A percentile compares a stretch with the other conserved stretches of the same genome.
These are phyloP conservation scores for Nixonia krombeini DNA, from an alignment of 1,140 invertebrate species.

Conservation along the genomic window DNA sequence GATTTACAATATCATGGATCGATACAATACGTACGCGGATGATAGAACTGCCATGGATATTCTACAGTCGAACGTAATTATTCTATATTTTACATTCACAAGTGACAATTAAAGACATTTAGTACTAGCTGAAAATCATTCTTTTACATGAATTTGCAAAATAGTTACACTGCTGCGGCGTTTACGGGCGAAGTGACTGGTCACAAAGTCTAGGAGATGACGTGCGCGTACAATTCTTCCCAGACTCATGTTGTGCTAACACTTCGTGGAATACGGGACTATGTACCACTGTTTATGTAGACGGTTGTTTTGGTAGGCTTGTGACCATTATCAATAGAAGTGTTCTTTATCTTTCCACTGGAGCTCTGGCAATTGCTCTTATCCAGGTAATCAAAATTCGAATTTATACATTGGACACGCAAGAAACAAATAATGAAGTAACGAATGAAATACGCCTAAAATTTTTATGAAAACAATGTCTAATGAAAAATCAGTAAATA, in stretches of 20 bases:
- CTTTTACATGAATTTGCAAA: slow-evolving; percentile 11
- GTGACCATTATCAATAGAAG: slow-evolving; percentile 80
- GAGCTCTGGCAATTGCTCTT: slow-evolving; percentile 84
- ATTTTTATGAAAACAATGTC: too few relatives aligned
- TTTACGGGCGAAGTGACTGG: slow-evolving; percentile 78
- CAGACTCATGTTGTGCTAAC: slow-evolving; percentile 73
- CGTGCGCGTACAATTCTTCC: slow-evolving; percentile 62
- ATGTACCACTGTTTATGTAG: slow-evolving; percentile 66
- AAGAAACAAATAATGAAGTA: too few relatives aligned
- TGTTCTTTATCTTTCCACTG: slow-evolving; percentile 82
- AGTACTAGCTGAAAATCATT: neutral
- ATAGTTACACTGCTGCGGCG: slow-evolving; percentile 84
- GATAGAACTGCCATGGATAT: slow-evolving; percentile 75
- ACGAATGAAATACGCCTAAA: too few relatives aligned
- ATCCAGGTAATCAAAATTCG: slow-evolving; percentile 75
- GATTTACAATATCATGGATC: slow-evolving; percentile 73
- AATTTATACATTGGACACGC: too few relatives aligned
- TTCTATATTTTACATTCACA: slow-evolving; percentile 1
- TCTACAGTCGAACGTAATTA: slow-evolving; percentile 76
- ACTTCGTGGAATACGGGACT: neutral
- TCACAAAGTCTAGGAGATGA: slow-evolving; percentile 45
- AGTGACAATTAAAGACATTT: neutral
- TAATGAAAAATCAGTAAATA: too few relatives aligned
- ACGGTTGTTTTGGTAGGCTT: slow-evolving; percentile 79
- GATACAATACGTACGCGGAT: slow-evolving; percentile 72